Base-by-base conservation (phyloP, 2,888 invertebrate genomes). In the Salticus scenicus region DNA sequence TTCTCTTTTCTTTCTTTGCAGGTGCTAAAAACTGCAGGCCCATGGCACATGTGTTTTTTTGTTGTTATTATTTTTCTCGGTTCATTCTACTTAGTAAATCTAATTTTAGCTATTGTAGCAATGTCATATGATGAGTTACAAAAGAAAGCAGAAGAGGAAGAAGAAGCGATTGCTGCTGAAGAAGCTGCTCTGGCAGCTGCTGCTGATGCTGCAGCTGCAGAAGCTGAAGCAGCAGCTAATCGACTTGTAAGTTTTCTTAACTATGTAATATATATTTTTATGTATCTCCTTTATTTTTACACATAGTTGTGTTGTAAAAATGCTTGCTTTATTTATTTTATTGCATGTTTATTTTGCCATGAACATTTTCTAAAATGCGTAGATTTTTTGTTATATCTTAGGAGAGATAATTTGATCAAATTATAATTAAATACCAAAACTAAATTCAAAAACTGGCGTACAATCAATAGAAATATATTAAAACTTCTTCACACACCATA, bases 101-200 rank as follows among this genome's bases (percentile, higher is more conserved):
- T 99, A 94, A 99, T 98, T 92, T 95, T 99, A 94, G 98, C 98
- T 92, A 98, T 99, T 92, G 98, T 98, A 93, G 98, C 98, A 90
- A 98, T 98, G 98, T 98, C 98, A 78, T 99, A 99, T 93, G 98
- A 98, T 92, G 98, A 99, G 93, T 94, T 98, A 92, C 98, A 98
- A 93, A 98, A 97, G 94, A 97, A 97, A 93, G 98, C 97, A 82
- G 97, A 97, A 92, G 97, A 97, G 92, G 97, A 98, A 91, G 97
- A 97, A 92, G 90, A 90, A 83, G 91, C 91, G 24, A 92, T 91
- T 0, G 96, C 96, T 88, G 97, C 97, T 67, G 98, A 98, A 92
- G 97, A 97, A 91, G 97, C 97, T 92, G 97, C 97, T 85, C 27
- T 83, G 31, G 57, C 66, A 41, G 83, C 74, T 30, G 79, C 81